Base-by-base conservation (phyloP, 2,888 invertebrate genomes). In the Heliothis peltigera region DNA sequence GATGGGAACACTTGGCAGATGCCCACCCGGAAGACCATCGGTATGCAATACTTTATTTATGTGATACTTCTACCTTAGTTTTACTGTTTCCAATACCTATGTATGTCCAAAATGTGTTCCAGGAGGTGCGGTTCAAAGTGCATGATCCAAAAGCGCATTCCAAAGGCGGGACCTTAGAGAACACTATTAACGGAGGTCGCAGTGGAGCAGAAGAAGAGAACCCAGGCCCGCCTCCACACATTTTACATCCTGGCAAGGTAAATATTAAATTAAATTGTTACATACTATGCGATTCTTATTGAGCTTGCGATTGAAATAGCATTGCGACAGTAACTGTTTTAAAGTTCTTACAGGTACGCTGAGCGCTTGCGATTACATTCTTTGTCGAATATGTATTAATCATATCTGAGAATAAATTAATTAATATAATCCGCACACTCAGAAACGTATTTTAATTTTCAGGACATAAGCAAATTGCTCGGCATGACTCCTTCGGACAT, bases 401-500 rank as follows among this genome's bases (percentile, higher is more conserved):
- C 21, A 12, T 32, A 8, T 5, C 18, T 44, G 15, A 47, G 15
- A 4, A 56, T 0, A 68, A 57, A 55, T 56, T 8, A 4, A 56
- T 0, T 58, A 57, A 55, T 56, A 6, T 19, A 15, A 17, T 43
- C 6, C 32, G 5, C 28, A n/a, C 63, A 57, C 49, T 75, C 35
- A 71, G 15, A 49, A 21, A 58, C 39, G 1, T 47, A 25, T 72
- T 72, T 77, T 72, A 17, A 54, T 68, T 84, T 93, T 53, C 93
- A 96, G 96, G 98, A 98, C 92, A 98, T 98, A 94, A 98, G 98
- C 96, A 98, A 98, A 93, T 96, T 98, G 84, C 96, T 97, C 94
- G 98, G 98, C 86, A 98, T 98, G 92, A 98, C 98, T 85, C 99
- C 99, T 67, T 99, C 99, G 91, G 99, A 99, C 95, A 99, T 99